Percentiles rank a stretch among this genome's conserved stretches.
Conservation (phyloP, 2,888 invertebrate species). For the Stenodema calcarata region DNA sequence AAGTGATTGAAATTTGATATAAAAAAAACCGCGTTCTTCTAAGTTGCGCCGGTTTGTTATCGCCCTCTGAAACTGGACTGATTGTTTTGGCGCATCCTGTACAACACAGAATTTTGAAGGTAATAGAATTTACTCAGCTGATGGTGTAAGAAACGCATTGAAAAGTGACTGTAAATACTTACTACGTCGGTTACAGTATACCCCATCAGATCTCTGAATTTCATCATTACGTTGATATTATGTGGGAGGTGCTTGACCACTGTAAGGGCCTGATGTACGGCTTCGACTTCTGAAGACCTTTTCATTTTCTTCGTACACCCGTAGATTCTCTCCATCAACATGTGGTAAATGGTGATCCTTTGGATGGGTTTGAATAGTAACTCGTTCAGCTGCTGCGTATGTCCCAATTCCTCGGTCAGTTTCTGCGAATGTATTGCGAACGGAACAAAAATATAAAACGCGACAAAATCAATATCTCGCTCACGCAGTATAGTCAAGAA, state of each 20-base stretch:
- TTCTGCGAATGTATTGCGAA: not conserved
- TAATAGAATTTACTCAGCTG: too few relatives aligned
- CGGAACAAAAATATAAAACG: too few relatives aligned
- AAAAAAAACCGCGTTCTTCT: too few relatives aligned
- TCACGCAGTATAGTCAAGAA: too few relatives aligned
- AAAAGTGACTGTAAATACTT: too few relatives aligned
- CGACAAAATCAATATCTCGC: too few relatives aligned
- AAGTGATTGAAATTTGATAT: too few relatives aligned
- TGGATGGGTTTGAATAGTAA: not conserved
- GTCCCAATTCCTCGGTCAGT: not conserved
- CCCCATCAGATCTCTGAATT: not conserved
- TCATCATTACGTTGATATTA: not conserved
- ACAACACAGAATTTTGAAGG: too few relatives aligned
- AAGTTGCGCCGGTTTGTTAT: too few relatives aligned
- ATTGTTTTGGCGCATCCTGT: too few relatives aligned
- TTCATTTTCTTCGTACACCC: not conserved
- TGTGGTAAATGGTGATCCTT: not conserved
- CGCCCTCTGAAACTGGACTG: too few relatives aligned
- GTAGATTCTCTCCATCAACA: not conserved
- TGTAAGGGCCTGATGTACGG: not conserved
- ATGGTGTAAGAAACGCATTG: too few relatives aligned
- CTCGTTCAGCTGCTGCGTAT: not conserved
- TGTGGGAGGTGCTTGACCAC: not conserved
- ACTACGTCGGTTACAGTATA: not conserved
- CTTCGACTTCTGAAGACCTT: not conserved